phyloP scores from a whole-genome alignment of 2,888 invertebrate genomes.

The Hedychridium roseum region DNA sequence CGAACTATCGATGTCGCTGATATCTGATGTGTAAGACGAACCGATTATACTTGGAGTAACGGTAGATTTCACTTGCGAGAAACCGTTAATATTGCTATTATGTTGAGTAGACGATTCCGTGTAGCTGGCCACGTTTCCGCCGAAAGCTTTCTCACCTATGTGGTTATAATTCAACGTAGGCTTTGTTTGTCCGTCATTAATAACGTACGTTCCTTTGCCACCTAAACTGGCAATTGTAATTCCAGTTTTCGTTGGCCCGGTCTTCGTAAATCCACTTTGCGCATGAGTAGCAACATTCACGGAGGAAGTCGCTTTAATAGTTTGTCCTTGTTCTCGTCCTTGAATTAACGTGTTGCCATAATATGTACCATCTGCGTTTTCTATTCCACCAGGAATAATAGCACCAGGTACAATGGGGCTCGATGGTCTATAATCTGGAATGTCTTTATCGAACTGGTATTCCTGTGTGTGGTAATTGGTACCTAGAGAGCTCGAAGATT shows the following conservation, averaged over 20 bases:
- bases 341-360: conserved; percentile 6
- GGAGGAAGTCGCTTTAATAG: conserved; percentile 1
- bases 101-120: conserved; percentile 27
- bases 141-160: conserved; percentile 56
- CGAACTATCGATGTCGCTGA: conserved; percentile 32
- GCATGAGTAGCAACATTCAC: conserved; percentile 22
- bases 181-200: conserved; percentile 38
- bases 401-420: conserved; percentile 52
- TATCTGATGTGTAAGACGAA: conserved; percentile 23
- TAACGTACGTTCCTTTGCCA: conserved; percentile 54
- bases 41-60: conserved; percentile 5
- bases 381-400: conserved; percentile 48
- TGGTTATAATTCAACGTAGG: conserved; percentile 42
- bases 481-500: conserved; percentile 12
- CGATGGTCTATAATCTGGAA: conserved; percentile 51
- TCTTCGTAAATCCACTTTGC: conserved; percentile 55
- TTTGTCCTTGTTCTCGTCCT: conserved; percentile 9
- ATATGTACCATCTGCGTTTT: conserved; percentile 20
- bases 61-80: conserved; percentile 18
- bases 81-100: conserved; percentile 1
- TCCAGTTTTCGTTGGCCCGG: conserved; percentile 56
- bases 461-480: conserved; percentile 49
- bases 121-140: conserved; percentile 39
- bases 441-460: conserved; percentile 52
- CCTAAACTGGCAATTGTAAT: conserved; percentile 54